A percentile compares a stretch with the other conserved stretches of the same genome.
These are phyloP conservation scores for Ctenosaura bakeri DNA, from an alignment of 2,797 vertebrate genomes.

Conservation along the genomic window DNA sequence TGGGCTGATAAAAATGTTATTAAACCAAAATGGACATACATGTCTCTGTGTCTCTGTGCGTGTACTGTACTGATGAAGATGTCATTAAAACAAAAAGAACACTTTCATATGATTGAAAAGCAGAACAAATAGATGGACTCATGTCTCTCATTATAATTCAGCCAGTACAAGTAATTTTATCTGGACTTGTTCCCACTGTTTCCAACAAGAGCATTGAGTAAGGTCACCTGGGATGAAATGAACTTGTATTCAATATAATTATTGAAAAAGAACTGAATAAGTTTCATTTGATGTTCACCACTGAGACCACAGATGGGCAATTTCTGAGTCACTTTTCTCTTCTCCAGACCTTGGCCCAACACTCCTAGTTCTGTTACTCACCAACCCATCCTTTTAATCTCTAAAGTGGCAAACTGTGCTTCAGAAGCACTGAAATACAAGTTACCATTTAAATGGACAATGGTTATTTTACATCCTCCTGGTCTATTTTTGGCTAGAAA, in stretches of 20 bases:
- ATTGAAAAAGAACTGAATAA: not conserved
- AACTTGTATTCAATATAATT: not conserved
- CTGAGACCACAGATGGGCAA: not conserved
- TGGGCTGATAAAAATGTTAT: too few species aligned
- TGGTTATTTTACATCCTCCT: too few species aligned
- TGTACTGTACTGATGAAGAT: conserved; percentile 1
- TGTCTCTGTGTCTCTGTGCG: not conserved
- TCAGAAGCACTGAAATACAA: too few species aligned
- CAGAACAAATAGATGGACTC: conserved; percentile 2
- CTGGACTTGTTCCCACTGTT: not conserved
- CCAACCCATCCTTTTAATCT: too few species aligned
- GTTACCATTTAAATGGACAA: too few species aligned
- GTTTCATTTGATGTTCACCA: not conserved
- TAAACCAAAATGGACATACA: too few species aligned
- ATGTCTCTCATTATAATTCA: not conserved
- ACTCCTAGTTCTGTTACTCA: too few species aligned
- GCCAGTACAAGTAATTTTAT: not conserved
- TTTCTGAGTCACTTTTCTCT: not conserved
- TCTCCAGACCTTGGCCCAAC: too few species aligned
- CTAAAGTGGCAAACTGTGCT: too few species aligned
- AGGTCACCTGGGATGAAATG: not conserved
- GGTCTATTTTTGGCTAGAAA: too few species aligned
- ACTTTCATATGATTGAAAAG: not conserved
- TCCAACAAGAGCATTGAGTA: not conserved
- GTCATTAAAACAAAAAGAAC: not conserved